These are phyloP conservation scores for Grammomys dolichurus DNA, from an alignment of 2,113 vertebrate species.

Conservation along the genomic window DNA sequence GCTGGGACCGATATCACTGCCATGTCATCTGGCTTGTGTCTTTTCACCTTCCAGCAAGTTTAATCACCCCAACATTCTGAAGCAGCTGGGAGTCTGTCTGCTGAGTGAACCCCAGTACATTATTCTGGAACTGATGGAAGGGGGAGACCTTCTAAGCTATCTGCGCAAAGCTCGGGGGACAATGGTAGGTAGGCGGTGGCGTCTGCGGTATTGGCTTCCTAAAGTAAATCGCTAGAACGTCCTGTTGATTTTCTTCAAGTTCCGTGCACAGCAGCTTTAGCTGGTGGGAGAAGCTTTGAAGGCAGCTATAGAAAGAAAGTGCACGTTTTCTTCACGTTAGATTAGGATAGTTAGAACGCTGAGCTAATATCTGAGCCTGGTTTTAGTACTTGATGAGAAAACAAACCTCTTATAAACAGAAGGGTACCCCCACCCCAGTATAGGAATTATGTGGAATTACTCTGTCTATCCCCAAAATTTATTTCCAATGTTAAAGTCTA, in stretches of 20 bases:
- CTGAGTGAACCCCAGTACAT: slow-evolving; percentile 89
- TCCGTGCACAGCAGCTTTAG: background rate
- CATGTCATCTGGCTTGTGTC: background rate
- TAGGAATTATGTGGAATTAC: background rate
- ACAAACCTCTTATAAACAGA: background rate
- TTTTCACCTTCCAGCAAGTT: slow-evolving; percentile 86
- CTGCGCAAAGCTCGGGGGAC: slow-evolving; percentile 86
- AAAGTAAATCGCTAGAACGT: background rate
- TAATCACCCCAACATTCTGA: slow-evolving; percentile 90
- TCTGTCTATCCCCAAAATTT: background rate
- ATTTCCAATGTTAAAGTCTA: background rate
- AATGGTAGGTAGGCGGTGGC: slow-evolving; percentile 78
- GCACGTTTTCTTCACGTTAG: background rate
- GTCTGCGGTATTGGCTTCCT: background rate
- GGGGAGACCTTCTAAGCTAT: slow-evolving; percentile 88
- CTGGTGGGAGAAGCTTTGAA: background rate
- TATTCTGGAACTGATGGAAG: slow-evolving; percentile 90
- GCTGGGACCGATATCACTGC: rapidly evolving
- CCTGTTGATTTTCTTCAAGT: background rate
- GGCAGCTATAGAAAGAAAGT: background rate
- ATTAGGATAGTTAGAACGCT: background rate
- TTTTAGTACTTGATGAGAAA: slow-evolving; percentile 36
- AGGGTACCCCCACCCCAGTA: background rate
- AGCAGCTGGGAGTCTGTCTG: slow-evolving; percentile 88
- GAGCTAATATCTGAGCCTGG: background rate